Conservation (phyloP, 2,797 vertebrate genomes). For the Lindbergichthys nudifrons region DNA sequence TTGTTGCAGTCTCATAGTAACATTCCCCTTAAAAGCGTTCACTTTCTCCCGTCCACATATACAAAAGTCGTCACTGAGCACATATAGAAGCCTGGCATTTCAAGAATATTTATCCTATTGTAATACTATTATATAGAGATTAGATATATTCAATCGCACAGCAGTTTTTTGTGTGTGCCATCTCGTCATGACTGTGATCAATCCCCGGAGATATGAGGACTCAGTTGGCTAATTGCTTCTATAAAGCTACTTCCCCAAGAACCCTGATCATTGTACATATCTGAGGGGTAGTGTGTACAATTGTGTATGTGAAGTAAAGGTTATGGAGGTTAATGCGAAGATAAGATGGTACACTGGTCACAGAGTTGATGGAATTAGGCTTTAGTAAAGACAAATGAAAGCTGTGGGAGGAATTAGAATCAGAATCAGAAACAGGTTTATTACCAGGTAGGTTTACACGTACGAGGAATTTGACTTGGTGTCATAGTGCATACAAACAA, state of each 20-base stretch:
- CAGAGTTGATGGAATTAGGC: slow-evolving; percentile 19
- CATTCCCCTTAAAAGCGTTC: slow-evolving; percentile 16
- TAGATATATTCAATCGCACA: slow-evolving; percentile 28
- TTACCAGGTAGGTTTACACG: no score
- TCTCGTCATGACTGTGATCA: slow-evolving; percentile 44
- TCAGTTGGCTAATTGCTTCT: slow-evolving; percentile 56
- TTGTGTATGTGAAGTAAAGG: slow-evolving; percentile 22
- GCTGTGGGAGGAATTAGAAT: slow-evolving; percentile 1
- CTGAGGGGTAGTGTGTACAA: slow-evolving; percentile 17
- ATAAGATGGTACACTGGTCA: slow-evolving; percentile 18
- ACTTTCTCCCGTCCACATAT: slow-evolving; percentile 2
- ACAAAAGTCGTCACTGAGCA: neutral
- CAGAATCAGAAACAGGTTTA: no score
- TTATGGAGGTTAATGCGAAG: slow-evolving; percentile 20
- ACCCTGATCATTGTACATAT: slow-evolving; percentile 57
- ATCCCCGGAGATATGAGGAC: slow-evolving; percentile 41
- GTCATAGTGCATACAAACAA: no score
- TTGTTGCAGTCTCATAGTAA: slow-evolving; percentile 8
- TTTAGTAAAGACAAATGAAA: slow-evolving; percentile 37
- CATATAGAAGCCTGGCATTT: slow-evolving; percentile 47
- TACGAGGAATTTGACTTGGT: no score
- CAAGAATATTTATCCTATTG: slow-evolving; percentile 42
- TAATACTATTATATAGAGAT: slow-evolving; percentile 29
- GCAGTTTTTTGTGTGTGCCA: slow-evolving; percentile 32
- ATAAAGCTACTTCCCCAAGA: slow-evolving; percentile 23